Conservation (phyloP, 1,140 invertebrate genomes). For the Hirudo medicinalis region DNA sequence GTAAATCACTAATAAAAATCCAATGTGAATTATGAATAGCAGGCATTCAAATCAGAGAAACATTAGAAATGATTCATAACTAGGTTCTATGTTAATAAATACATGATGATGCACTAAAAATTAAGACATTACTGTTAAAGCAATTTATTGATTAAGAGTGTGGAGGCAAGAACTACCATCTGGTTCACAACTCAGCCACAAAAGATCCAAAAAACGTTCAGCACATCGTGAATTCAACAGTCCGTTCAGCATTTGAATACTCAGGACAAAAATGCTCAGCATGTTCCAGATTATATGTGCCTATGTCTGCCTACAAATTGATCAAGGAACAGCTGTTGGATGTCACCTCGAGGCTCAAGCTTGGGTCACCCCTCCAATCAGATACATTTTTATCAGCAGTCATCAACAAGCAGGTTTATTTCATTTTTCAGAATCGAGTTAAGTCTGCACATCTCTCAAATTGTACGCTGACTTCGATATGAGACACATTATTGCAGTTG, state of each 20-base stretch:
- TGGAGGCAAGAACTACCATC: conserved; percentile 98
- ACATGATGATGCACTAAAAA: no score
- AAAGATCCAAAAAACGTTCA: conserved; percentile 48
- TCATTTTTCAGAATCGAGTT: no score
- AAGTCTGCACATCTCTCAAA: no score
- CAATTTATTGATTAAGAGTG: conserved; percentile 54
- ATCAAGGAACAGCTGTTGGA: conserved; percentile 43
- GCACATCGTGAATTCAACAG: conserved; percentile 67
- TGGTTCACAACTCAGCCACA: conserved; percentile 74
- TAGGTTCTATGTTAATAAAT: no score
- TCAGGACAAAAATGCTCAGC: conserved; percentile 98
- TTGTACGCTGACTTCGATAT: no score
- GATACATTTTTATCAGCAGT: conserved; percentile 79
- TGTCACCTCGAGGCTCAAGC: conserved; percentile 48
- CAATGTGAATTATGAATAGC: not conserved
- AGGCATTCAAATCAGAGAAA: not conserved
- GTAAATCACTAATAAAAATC: not conserved
- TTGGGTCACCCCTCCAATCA: conserved; percentile 72
- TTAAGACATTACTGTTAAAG: not conserved
- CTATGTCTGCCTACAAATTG: conserved; percentile 72
- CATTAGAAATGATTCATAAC: no score
- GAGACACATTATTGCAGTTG: no score
- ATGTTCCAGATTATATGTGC: conserved; percentile 79
- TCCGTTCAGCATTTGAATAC: conserved; percentile 80
- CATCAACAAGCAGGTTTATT: conserved; percentile 65